These are phyloP conservation scores for Synergus japonicus DNA, from an alignment of 2,888 invertebrate species.

Conservation along the genomic window DNA sequence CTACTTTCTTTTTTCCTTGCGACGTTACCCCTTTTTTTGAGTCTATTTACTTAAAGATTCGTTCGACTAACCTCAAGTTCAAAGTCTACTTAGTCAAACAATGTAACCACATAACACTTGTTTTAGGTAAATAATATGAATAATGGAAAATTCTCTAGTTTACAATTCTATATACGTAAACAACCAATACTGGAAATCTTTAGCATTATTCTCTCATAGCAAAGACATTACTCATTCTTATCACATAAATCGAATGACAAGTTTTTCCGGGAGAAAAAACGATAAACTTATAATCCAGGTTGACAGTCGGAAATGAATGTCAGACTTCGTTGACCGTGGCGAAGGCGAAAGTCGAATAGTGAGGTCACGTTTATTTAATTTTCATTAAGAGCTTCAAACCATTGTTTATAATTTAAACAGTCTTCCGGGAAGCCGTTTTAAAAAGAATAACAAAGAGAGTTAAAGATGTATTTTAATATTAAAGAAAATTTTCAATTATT, in stretches of 20 bases:
- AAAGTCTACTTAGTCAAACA: neutral
- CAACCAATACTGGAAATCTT: neutral
- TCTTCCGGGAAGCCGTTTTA: neutral
- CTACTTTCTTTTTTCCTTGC: neutral
- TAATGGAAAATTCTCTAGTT: neutral
- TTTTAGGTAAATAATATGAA: neutral
- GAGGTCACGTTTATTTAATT: constrained; percentile 3
- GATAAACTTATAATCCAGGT: neutral
- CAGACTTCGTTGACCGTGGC: neutral
- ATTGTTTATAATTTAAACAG: neutral
- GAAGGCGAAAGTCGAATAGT: constrained; percentile 3
- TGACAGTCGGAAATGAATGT: neutral
- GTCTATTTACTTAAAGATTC: neutral
- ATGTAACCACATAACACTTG: neutral
- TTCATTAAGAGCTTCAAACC: neutral
- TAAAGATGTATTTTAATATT: neutral
- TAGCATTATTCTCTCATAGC: neutral
- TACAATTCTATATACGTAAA: neutral
- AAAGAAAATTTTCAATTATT: neutral
- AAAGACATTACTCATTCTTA: constrained; percentile 3
- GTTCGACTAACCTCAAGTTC: neutral
- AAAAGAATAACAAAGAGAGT: neutral
- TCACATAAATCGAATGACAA: constrained; percentile 7
- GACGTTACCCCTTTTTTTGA: too few species aligned
- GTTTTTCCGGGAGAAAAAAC: neutral